A percentile compares a stretch with the other conserved stretches of the same genome.
Evolutionary conservation across 92 coral and sea anemone species (phyloP).

Genomic region (Actinernus sp.): DNA sequence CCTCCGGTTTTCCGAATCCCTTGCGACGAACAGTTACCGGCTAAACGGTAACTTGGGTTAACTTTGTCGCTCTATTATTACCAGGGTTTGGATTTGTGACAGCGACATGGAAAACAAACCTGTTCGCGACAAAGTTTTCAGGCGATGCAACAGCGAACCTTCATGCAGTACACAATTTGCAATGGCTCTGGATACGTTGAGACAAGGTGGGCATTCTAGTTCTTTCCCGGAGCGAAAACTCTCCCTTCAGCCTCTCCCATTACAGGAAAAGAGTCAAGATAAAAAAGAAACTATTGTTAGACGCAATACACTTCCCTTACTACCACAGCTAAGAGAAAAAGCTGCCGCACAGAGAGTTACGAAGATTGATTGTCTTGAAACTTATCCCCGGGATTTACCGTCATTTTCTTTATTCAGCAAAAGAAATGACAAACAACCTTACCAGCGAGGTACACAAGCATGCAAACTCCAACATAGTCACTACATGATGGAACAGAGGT

Average conservation of each 20-base stretch:
- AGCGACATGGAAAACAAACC: too few relatives aligned
- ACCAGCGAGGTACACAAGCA: slow-evolving; percentile 23
- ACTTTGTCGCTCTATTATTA: too few relatives aligned
- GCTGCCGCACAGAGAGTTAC: not conserved
- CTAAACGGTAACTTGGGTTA: too few relatives aligned
- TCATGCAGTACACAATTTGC: slow-evolving; percentile 2
- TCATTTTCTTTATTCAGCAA: not conserved
- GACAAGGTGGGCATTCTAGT: not conserved
- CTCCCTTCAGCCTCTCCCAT: not conserved
- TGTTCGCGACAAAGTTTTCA: too few relatives aligned
- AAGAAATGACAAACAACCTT: not conserved
- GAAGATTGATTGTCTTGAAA: not conserved
- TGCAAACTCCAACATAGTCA: slow-evolving; percentile 26
- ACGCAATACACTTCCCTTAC: not conserved
- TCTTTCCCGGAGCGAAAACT: not conserved
- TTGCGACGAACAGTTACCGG: too few relatives aligned
- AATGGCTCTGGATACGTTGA: not conserved
- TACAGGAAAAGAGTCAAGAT: too few relatives aligned
- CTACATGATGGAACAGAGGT: slow-evolving; percentile 5
- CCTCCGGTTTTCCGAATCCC: too few relatives aligned
- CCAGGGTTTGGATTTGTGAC: too few relatives aligned
- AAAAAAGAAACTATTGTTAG: not conserved
- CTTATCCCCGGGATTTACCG: not conserved
- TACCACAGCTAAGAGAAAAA: not conserved
- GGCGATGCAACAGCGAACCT: slow-evolving; percentile 41